Evolutionary conservation across 23 tunicate genomes (phyloP), one percentile per base, ranked within the genome.

Genomic region (Halocynthia roretzi): DNA sequence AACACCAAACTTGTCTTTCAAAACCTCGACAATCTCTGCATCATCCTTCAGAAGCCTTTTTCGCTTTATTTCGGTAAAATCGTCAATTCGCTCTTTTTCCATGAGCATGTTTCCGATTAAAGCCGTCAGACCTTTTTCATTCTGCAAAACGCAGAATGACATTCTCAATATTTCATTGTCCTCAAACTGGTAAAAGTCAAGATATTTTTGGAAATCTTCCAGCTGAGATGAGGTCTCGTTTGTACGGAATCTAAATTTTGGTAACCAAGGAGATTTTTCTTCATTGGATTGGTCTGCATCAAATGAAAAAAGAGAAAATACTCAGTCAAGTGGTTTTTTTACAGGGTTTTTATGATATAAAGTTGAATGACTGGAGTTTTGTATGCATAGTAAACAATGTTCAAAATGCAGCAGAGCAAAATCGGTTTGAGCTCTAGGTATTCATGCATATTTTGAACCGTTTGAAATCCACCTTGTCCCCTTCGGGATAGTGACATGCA

Each of bases 71-170:
- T 74, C 78, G 20, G 22, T 53, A 6, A 50, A 74, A 54, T 74
- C 78, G 56, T 74, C 78, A 10, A 74, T 8, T 19, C 19, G 56
- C n/a, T 74, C 78, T 74, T 74, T 74, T 56, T 54, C 78, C 5
- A 74, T 0, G 56, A 54, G 56, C 14, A 11, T 74, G 56, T 10
- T 50, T 44, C 62, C 55, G 19, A 74, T 56, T 4, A 74, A 56
- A 19, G 78, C 65, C 1, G 55, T 74, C 60, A 74, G 55, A 5
- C 78, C 78, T 10, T 21, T 22, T 14, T 53, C 64, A 10, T 62
- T 74, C 62, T 74, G 78, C 17, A 74, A 64, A 18, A 74, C 78
- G 78, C 78, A 74, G 64, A 74, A 74, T 8, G 78, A 74, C 31
- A 54, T 54, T 10, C 23, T 52, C 1, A 8, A 54, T 62, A 74